These are phyloP conservation scores for Cosmia trapezina DNA, from an alignment of 2,888 invertebrate species.

Conservation along the genomic window DNA sequence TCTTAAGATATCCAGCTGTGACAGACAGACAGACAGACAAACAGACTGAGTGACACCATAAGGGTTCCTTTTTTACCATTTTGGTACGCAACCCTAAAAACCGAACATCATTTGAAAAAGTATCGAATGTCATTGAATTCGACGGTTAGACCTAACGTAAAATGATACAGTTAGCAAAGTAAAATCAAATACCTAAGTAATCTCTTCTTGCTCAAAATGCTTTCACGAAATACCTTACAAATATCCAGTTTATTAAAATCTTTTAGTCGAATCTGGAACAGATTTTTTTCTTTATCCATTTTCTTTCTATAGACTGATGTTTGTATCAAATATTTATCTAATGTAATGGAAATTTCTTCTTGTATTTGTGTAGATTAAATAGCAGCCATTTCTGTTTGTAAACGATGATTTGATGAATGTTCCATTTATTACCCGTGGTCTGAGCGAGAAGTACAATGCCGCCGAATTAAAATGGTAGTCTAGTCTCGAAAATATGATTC, in stretches of 20 bases:
- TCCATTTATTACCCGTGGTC: not conserved
- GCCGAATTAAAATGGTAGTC: too few species aligned
- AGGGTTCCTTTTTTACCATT: too few species aligned
- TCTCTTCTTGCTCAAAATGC: not conserved
- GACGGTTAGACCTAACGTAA: not conserved
- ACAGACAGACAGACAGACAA: too few species aligned
- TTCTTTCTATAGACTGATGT: conserved; percentile 15
- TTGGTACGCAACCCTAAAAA: too few species aligned
- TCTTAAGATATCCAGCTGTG: too few species aligned
- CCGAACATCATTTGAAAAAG: not conserved
- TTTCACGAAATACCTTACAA: conserved; percentile 11
- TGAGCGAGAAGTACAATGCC: too few species aligned
- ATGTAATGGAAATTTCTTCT: conserved; percentile 34
- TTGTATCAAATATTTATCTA: conserved; percentile 45
- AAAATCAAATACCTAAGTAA: not conserved
- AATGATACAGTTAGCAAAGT: not conserved
- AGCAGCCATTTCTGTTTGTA: not conserved
- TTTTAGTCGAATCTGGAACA: conserved; percentile 4
- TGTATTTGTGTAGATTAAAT: conserved; percentile 8
- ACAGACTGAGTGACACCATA: too few species aligned
- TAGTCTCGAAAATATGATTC: too few species aligned
- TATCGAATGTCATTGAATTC: not conserved
- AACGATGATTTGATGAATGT: conserved; percentile 1
- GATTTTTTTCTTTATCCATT: not conserved
- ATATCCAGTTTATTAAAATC: conserved; percentile 16